A percentile compares a stretch with the other conserved stretches of the same genome.
These are phyloP conservation scores for Augochlora pura DNA, from an alignment of 1,140 invertebrate genomes.

Conservation along the genomic window DNA sequence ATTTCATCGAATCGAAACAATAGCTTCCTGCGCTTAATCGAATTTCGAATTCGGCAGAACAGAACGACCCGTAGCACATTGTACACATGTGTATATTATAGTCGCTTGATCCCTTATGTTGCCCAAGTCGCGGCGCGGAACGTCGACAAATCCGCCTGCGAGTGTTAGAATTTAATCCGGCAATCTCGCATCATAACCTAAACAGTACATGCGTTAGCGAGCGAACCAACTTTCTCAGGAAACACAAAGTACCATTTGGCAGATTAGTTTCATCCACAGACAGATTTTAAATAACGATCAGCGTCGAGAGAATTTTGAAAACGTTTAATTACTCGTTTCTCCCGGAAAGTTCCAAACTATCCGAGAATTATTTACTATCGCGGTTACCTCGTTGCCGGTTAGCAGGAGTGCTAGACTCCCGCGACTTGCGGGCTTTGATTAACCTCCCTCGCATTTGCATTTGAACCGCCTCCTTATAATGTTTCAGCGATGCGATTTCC, in stretches of 20 bases:
- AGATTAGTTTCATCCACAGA: too few relatives aligned
- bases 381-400: slow-evolving; percentile 6
- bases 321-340: slow-evolving; percentile 32
- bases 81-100: too few relatives aligned
- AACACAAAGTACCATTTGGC: too few relatives aligned
- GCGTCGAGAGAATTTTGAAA: too few relatives aligned
- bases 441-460: slow-evolving; percentile 5
- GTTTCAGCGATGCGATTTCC: background rate
- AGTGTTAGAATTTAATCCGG: too few relatives aligned
- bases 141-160: too few relatives aligned
- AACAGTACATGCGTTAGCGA: too few relatives aligned
- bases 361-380: slow-evolving; percentile 34
- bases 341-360: slow-evolving; percentile 11
- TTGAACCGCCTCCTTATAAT: background rate
- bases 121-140: background rate
- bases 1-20: background rate
- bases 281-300: too few relatives aligned
- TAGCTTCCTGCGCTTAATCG: background rate
- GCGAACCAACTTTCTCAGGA: too few relatives aligned
- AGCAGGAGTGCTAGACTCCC: slow-evolving; percentile 2
- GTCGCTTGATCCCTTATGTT: slow-evolving; percentile 20
- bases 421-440: slow-evolving; percentile 24
- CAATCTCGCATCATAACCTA: too few relatives aligned
- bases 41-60: background rate
- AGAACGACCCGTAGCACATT: background rate